Percentiles rank a stretch among this genome's conserved stretches.
Conservation (phyloP, 2,888 invertebrate species). For the Nipponacmea schrenckii region DNA sequence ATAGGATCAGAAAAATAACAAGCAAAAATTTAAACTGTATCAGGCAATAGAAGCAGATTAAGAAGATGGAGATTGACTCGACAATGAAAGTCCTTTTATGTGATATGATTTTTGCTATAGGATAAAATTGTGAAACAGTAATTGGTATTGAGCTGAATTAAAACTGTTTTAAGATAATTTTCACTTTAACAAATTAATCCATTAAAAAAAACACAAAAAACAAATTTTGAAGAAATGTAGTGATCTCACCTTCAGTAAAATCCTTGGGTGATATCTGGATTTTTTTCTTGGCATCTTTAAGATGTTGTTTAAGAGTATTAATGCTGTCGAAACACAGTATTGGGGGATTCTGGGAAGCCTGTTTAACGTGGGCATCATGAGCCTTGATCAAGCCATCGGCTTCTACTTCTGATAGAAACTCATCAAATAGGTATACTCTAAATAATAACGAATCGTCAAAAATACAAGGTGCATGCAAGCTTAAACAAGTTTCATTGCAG, state of each 20-base stretch:
- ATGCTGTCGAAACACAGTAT: conserved; percentile 63
- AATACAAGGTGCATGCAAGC: no score
- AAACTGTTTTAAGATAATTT: no score
- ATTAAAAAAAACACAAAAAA: no score
- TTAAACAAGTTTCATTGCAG: no score
- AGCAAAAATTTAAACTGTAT: background rate
- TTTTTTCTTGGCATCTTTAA: conserved; percentile 42
- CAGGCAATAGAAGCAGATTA: no score
- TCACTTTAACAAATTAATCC: no score
- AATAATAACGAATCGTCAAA: conserved; percentile 11
- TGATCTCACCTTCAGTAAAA: conserved; percentile 60
- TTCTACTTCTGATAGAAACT: conserved; percentile 59
- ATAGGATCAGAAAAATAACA: background rate
- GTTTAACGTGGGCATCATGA: conserved; percentile 56
- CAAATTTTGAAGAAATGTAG: no score
- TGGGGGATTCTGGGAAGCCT: conserved; percentile 44
- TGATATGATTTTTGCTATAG: no score
- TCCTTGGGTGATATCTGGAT: conserved; percentile 51
- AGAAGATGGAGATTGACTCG: no score
- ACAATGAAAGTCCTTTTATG: no score
- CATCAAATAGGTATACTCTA: conserved; percentile 60
- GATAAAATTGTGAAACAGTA: no score
- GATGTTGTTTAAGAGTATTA: conserved; percentile 52
- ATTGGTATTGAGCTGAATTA: no score
- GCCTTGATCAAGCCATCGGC: conserved; percentile 59